Evolutionary conservation across 1,140 invertebrate species (phyloP), one percentile per base, ranked within the genome.

Genomic region (Drosophila watanabei): DNA sequence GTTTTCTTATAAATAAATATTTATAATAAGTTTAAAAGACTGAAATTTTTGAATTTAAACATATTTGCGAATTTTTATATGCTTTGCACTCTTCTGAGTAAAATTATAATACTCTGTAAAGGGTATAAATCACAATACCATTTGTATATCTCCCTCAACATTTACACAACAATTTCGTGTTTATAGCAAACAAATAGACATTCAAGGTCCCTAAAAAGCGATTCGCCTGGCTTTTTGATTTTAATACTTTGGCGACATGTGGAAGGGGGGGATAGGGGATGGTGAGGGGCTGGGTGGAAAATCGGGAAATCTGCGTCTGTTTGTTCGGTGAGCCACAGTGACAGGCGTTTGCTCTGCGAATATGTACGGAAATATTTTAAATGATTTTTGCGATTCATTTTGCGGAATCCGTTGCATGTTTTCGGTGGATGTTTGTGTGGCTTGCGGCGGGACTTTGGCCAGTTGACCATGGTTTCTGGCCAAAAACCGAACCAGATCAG

Each of bases 301-400:
- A 35, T 35, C 18, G 20, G 45, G 14, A 59, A 61, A 39, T 51
- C 30, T 60, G 70, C 45, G 33, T 43, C 20, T 51, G 68, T 73
- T 60, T 60, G 69, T 39, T 73, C 18, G 68, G 54, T 66, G n/a
- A 28, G 70, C 70, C 70, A 45, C 66, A 73, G 30, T 73, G 54
- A 73, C 70, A 73, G 52, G 30, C 66, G 45, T 51, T 60, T 71
- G 52, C 39, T 60, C 39, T 16, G 39, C 63, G 63, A 48, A 65
- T 48, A 24, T 70, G 24, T 32, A 37, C 52, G 52, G 46, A 41
- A 41, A 35, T 72, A 73, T 73, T 72, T 73, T 20, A 72, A 73
- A 73, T 73, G 70, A 73, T 73, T 72, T 73, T 73, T 30, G 45
- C 66, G 37, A 51, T 73, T 71, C 70, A 35, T 71, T 71, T 72